phyloP scores from a whole-genome alignment of 2,888 invertebrate genomes.

The Aphidius colemani region DNA sequence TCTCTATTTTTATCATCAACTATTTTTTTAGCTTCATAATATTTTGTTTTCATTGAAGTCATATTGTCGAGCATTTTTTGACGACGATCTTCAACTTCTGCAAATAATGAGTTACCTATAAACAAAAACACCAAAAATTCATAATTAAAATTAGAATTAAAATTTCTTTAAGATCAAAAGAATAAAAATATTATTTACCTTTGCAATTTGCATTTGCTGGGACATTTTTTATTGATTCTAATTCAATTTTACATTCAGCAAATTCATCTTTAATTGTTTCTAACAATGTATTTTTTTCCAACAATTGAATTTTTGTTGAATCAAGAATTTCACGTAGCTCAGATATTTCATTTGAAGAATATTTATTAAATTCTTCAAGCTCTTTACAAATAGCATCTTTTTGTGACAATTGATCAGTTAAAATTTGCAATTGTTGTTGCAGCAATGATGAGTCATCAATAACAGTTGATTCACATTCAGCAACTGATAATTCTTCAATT shows the following conservation, averaged over 20 bases:
- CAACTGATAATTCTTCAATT: constrained; percentile 5
- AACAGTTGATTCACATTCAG: not conserved
- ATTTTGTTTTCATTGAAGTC: constrained; percentile 40
- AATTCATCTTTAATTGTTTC: constrained; percentile 44
- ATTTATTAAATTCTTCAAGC: constrained; percentile 29
- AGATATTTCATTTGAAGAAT: constrained; percentile 28
- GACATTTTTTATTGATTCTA: constrained; percentile 36
- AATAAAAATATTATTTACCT: constrained; percentile 34
- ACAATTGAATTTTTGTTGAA: constrained; percentile 36
- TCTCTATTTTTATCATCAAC: constrained; percentile 41
- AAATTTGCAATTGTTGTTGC: constrained; percentile 29
- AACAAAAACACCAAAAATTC: constrained; percentile 1
- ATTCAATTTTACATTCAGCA: constrained; percentile 38
- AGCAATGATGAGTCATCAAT: constrained; percentile 25
- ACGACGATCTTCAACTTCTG: constrained; percentile 52
- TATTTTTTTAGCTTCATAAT: constrained; percentile 40
- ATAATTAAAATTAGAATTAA: not conserved
- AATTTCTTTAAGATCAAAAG: not conserved
- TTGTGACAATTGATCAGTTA: constrained; percentile 30
- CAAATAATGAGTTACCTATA: constrained; percentile 54
- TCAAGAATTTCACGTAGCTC: constrained; percentile 34
- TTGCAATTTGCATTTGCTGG: constrained; percentile 39
- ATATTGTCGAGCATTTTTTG: constrained; percentile 40
- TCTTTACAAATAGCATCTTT: constrained; percentile 26
- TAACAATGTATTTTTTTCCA: constrained; percentile 38